A percentile compares a stretch with the other conserved stretches of the same genome.
Evolutionary conservation across 92 coral and sea anemone genomes (phyloP).

Genomic region (Epizoanthus fatuus): DNA sequence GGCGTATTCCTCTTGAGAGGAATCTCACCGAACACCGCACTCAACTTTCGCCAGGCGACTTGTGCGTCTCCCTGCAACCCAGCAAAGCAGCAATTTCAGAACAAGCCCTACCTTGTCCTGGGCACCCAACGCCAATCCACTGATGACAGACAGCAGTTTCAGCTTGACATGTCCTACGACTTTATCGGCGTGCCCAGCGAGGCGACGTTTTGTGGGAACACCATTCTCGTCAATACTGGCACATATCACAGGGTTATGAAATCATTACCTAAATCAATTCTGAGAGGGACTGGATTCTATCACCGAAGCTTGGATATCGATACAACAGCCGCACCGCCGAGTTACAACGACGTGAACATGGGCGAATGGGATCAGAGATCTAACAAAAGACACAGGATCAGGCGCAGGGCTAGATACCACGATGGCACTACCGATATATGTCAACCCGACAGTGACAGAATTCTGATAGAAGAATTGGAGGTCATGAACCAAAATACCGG

Average conservation of each 20-base stretch:
- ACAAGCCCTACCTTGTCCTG: constrained; percentile 50
- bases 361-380: constrained; percentile 24
- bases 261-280: constrained; percentile 25
- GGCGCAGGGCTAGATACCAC: constrained; percentile 1
- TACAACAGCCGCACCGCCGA: constrained; percentile 43
- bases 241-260: constrained; percentile 55
- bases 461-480: constrained; percentile 64
- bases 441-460: constrained; percentile 62
- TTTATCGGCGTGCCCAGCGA: constrained; percentile 60
- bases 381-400: neutral
- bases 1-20: constrained; percentile 58
- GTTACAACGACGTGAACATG: constrained; percentile 64
- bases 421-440: constrained; percentile 34
- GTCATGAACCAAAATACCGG: constrained; percentile 32
- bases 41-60: constrained; percentile 65
- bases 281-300: constrained; percentile 34
- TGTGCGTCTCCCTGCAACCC: constrained; percentile 65
- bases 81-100: constrained; percentile 24
- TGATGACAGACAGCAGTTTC: constrained; percentile 51
- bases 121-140: constrained; percentile 52
- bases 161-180: constrained; percentile 65
- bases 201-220: constrained; percentile 64
- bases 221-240: constrained; percentile 59
- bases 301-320: constrained; percentile 65
- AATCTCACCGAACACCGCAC: constrained; percentile 57